Percentiles rank a stretch among this genome's conserved stretches.
phyloP scores from a whole-genome alignment of 37 sponge, comb jelly and placozoan genomes.

The Theonella swinhoei region DNA sequence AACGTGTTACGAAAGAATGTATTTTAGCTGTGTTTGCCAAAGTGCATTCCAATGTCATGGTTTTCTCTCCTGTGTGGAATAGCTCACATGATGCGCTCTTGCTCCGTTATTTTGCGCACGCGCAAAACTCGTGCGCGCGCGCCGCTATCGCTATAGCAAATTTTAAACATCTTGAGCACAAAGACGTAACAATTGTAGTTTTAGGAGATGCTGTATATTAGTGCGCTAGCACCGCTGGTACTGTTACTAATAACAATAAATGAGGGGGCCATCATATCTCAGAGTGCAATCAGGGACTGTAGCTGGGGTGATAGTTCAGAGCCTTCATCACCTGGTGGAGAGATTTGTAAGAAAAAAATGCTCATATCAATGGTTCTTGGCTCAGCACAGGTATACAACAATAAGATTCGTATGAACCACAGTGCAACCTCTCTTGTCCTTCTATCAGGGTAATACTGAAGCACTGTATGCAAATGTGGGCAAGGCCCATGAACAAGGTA shows the following conservation, averaged over 20 bases:
- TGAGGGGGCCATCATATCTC: slow-evolving; percentile 27
- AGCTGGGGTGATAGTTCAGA: slow-evolving; percentile 20
- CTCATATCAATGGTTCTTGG: slow-evolving; percentile 72
- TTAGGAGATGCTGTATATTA: too few species aligned
- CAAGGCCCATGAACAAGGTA: slow-evolving; percentile 53
- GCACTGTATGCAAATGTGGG: slow-evolving; percentile 78
- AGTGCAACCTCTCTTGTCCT: neutral
- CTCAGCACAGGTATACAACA: slow-evolving; percentile 44
- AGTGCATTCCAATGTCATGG: too few species aligned
- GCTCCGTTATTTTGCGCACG: neutral
- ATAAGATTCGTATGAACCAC: neutral
- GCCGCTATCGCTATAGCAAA: too few species aligned
- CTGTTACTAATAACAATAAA: neutral
- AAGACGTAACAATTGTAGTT: too few species aligned
- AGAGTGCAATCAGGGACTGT: slow-evolving; percentile 46
- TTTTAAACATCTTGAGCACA: too few species aligned
- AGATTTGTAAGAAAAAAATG: slow-evolving; percentile 64
- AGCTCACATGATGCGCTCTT: neutral
- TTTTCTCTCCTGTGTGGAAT: too few species aligned
- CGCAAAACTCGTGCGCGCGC: neutral
- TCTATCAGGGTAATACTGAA: slow-evolving; percentile 51
- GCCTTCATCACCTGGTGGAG: slow-evolving; percentile 14
- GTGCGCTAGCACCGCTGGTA: neutral
- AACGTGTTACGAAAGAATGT: too few species aligned
- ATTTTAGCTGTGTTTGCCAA: too few species aligned